Evolutionary conservation across 2,113 vertebrate genomes (phyloP), one percentile per base, ranked within the genome.

Genomic region (Nannospalax galili): DNA sequence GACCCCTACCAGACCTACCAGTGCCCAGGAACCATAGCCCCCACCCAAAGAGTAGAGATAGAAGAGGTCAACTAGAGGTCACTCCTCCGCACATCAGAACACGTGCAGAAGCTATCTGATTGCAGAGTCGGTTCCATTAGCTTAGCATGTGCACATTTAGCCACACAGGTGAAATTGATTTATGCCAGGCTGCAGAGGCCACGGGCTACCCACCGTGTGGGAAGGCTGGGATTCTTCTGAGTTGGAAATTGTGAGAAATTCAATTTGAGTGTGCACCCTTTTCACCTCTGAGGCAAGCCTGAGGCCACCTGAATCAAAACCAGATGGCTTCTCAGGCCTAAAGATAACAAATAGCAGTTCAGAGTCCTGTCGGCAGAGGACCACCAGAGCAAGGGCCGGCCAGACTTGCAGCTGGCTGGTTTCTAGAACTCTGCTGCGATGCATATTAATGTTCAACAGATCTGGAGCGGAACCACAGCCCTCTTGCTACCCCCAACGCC

Each of bases 251-350:
- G 99, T 99, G 99, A 99, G 99, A 99, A 99, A 99, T 99, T 99
- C 98, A 99, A 99, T 99, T 99, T 99, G 98, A 98, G 97, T 87
- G 97, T 97, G 93, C 96, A 98, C 98, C 98, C 98, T 99, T 99
- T 99, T 98, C 98, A 99, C 99, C 99, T 99, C 99, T 97, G 98
- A 99, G 99, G 99, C 98, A 97, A 99, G 98, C 98, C 99, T 82
- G 79, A 95, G 97, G 99, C 98, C 98, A 99, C 99, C 99, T 99
- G 99, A 99, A 99, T 99, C 98, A 99, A 99, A 99, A 99, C 99
- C 99, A 99, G 99, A 99, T 99, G 99, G 99, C 98, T 99, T 99
- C 99, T 99, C 99, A 97, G 98, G 98, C 98, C 98, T 98, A 99
- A 99, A 99, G 99, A 99, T 99, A 99, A 99, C 99, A 99, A 99